Conservation (phyloP, 2,113 vertebrate genomes). For the Semicossyphus pulcher region DNA sequence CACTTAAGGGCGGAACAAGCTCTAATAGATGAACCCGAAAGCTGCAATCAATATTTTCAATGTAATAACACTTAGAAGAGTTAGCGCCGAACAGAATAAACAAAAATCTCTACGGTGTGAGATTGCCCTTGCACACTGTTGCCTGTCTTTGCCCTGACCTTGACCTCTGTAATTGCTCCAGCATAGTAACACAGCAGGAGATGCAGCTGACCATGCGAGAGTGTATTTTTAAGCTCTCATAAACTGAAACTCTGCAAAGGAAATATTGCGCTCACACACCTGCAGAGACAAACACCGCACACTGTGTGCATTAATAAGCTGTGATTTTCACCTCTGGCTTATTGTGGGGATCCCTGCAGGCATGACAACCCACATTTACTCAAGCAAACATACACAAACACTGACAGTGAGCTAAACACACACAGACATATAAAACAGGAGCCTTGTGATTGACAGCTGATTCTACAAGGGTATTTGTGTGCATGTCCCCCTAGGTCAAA, state of each 20-base stretch:
- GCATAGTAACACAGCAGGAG: not conserved
- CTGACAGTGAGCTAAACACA: slow-evolving; percentile 7
- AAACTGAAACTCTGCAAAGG: not conserved
- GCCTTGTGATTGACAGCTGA: slow-evolving; percentile 55
- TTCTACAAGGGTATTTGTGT: slow-evolving; percentile 40
- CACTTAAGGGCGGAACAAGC: not conserved
- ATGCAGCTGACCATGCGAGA: not conserved
- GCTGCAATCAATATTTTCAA: slow-evolving; percentile 23
- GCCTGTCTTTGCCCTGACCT: not conserved
- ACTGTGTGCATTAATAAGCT: slow-evolving; percentile 19
- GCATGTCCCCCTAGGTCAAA: slow-evolving; percentile 37
- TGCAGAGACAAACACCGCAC: slow-evolving; percentile 2
- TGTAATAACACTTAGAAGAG: slow-evolving; percentile 14
- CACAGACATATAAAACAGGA: slow-evolving; percentile 11
- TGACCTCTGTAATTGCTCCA: not conserved
- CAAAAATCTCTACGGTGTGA: not conserved
- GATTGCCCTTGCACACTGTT: not conserved
- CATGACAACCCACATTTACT: slow-evolving; percentile 27
- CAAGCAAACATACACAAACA: slow-evolving; percentile 18
- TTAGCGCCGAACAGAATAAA: not conserved
- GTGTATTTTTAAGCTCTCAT: not conserved
- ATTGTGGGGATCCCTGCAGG: slow-evolving; percentile 29
- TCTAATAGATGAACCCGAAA: slow-evolving; percentile 16
- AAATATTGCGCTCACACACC: not conserved
- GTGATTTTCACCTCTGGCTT: slow-evolving; percentile 9